These are phyloP conservation scores for Philereme vetulata DNA, from an alignment of 2,888 invertebrate genomes.

Conservation along the genomic window DNA sequence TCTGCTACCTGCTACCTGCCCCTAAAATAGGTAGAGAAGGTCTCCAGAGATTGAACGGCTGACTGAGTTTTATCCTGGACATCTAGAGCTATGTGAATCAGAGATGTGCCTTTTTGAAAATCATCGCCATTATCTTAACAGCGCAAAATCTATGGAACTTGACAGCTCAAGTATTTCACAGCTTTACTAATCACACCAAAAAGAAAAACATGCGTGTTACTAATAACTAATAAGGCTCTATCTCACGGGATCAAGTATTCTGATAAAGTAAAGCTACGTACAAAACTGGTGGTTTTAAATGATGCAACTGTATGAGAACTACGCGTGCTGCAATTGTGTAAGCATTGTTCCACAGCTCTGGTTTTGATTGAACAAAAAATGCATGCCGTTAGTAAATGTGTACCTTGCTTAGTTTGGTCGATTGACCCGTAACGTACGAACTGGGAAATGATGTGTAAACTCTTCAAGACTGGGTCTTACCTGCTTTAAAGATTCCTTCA, in stretches of 20 bases:
- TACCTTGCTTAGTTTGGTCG: slow-evolving; percentile 5
- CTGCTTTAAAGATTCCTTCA: no score
- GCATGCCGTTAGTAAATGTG: slow-evolving; percentile 12
- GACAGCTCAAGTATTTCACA: no score
- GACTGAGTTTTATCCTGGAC: no score
- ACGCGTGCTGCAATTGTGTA: slow-evolving; percentile 25
- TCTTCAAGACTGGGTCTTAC: neutral
- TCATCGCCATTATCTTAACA: no score
- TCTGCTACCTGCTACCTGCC: no score
- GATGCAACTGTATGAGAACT: slow-evolving; percentile 26
- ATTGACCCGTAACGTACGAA: slow-evolving; percentile 4
- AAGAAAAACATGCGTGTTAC: slow-evolving; percentile 7
- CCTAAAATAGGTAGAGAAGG: no score
- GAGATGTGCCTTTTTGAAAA: no score
- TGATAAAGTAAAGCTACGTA: slow-evolving; percentile 14
- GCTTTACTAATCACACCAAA: slow-evolving; percentile 1
- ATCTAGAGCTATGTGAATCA: no score
- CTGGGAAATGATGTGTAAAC: slow-evolving; percentile 8
- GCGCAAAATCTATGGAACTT: no score
- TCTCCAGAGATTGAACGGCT: no score
- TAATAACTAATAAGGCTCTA: slow-evolving; percentile 12
- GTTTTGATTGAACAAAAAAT: slow-evolving; percentile 26
- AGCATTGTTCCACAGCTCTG: slow-evolving; percentile 30
- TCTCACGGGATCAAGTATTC: slow-evolving; percentile 22
- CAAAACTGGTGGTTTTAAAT: slow-evolving; percentile 11